These are phyloP conservation scores for Oreochromis spilurus DNA, from an alignment of 2,113 vertebrate genomes.

Conservation along the genomic window DNA sequence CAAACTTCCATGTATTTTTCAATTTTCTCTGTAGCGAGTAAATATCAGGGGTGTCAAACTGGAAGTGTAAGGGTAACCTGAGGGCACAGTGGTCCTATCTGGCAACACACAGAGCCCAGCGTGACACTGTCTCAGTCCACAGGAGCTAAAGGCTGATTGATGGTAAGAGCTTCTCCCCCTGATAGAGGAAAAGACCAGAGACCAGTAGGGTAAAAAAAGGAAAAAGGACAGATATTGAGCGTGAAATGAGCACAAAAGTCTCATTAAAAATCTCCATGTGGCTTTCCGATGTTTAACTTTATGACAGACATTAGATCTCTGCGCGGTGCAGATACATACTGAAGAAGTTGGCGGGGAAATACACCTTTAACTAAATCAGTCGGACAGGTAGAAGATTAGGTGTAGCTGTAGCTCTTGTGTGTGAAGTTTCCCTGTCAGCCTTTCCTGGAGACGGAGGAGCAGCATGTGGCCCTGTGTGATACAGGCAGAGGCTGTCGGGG, in stretches of 20 bases:
- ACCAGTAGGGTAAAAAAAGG: neutral
- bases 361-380: constrained; percentile 37
- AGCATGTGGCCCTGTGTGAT: constrained; percentile 41
- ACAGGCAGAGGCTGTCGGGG: constrained; percentile 27
- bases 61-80: constrained; percentile 40
- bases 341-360: neutral
- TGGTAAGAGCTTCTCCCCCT: constrained; percentile 30
- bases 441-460: neutral
- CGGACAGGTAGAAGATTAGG: constrained; percentile 48
- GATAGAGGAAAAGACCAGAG: neutral
- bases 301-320: constrained; percentile 46
- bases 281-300: constrained; percentile 42
- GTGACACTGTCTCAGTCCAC: constrained; percentile 45
- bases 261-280: constrained; percentile 51
- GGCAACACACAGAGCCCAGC: constrained; percentile 50
- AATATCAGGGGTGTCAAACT: constrained; percentile 49
- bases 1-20: constrained; percentile 44
- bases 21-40: constrained; percentile 42
- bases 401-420: neutral
- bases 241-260: constrained; percentile 36
- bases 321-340: neutral
- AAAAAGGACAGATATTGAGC: constrained; percentile 7
- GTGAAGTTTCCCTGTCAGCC: constrained; percentile 14
- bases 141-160: constrained; percentile 48
- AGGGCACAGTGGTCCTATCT: constrained; percentile 49